These are phyloP conservation scores for Daubentonia madagascariensis DNA, from an alignment of 2,113 vertebrate species.

Conservation along the genomic window DNA sequence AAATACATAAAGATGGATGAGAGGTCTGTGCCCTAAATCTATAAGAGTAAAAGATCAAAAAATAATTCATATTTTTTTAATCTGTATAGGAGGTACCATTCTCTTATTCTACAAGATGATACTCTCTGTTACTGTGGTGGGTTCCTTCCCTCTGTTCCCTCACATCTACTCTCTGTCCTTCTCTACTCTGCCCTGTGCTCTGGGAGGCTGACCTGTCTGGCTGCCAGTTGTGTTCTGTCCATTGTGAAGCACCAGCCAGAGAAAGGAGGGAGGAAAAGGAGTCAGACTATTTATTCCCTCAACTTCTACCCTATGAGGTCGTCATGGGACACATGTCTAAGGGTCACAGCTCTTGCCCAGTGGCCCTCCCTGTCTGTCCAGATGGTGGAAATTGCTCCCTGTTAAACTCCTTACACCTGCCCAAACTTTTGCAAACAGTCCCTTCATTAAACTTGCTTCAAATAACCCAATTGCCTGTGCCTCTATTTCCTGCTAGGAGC, in stretches of 20 bases:
- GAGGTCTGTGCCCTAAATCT: not conserved
- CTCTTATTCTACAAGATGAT: not conserved
- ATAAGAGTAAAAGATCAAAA: not conserved
- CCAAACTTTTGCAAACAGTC: not conserved
- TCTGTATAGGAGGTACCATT: not conserved
- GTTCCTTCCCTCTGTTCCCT: too few relatives aligned
- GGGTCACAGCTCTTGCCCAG: not conserved
- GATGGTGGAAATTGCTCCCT: not conserved
- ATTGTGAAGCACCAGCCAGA: not conserved
- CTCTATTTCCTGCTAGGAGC: not conserved
- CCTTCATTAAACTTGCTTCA: not conserved
- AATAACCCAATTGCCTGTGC: not conserved
- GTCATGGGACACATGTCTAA: not conserved
- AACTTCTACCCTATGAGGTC: accelerated
- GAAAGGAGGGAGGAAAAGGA: too few relatives aligned
- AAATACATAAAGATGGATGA: not conserved
- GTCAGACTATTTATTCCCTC: not conserved
- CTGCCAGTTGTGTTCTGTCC: not conserved
- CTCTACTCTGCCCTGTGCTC: not conserved
- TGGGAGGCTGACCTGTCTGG: too few relatives aligned
- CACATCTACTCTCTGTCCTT: not conserved
- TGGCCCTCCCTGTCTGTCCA: not conserved
- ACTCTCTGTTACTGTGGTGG: not conserved
- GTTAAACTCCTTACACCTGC: not conserved
- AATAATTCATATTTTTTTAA: not conserved